Evolutionary conservation across 2,888 invertebrate species (phyloP).

Genomic region (Augiades crinisus): DNA sequence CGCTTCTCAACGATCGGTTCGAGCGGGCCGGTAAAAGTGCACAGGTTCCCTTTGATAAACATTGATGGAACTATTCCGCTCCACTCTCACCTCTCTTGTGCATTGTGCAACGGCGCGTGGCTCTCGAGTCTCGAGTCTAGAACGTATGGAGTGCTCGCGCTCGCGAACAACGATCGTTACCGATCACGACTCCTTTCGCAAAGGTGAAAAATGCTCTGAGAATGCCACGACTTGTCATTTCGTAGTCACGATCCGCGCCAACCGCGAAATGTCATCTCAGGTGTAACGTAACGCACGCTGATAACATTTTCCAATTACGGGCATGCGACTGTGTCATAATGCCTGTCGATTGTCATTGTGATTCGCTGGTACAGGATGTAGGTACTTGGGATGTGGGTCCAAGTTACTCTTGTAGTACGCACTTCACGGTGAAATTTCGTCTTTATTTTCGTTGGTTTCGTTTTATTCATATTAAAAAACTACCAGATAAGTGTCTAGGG

Average conservation of each 20-base stretch:
- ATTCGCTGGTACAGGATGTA: not conserved
- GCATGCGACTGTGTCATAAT: conserved; percentile 26
- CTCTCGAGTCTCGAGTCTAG: conserved; percentile 33
- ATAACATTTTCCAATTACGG: conserved; percentile 33
- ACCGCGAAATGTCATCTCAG: conserved; percentile 63
- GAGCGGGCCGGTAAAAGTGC: conserved; percentile 10
- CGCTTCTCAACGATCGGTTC: conserved; percentile 2
- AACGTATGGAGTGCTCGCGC: conserved; percentile 33
- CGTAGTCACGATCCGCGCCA: conserved; percentile 62
- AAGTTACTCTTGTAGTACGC: not conserved
- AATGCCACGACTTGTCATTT: conserved; percentile 80
- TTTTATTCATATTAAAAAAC: not conserved
- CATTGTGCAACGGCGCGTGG: conserved; percentile 48
- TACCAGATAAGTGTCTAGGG: no score
- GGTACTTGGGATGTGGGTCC: not conserved
- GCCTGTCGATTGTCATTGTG: conserved; percentile 8
- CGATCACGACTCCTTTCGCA: conserved; percentile 76
- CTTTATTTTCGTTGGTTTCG: no score
- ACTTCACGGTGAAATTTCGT: no score
- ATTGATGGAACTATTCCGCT: conserved; percentile 1
- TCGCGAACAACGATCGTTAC: conserved; percentile 54
- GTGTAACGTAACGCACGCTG: conserved; percentile 36
- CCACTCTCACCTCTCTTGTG: conserved; percentile 22
- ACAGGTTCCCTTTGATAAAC: conserved; percentile 1
- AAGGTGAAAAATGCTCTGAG: conserved; percentile 77